Evolutionary conservation across 2,797 vertebrate species (phyloP).

Genomic region (Fundulus diaphanus): DNA sequence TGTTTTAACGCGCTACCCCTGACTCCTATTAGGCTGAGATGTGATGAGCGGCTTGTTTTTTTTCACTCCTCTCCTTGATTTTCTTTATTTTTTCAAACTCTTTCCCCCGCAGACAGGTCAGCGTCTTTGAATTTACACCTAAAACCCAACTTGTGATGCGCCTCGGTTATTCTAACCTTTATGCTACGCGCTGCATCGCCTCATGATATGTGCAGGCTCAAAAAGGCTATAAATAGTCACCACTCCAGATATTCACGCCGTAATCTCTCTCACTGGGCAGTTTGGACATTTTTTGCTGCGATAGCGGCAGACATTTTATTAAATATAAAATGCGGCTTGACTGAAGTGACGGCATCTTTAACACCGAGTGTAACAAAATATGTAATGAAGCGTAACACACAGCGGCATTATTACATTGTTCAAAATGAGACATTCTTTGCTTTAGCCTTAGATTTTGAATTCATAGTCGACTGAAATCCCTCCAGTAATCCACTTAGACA

Average conservation of each 20-base stretch:
- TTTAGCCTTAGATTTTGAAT: slow-evolving; percentile 27
- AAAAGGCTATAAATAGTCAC: slow-evolving; percentile 45
- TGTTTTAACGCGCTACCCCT: slow-evolving; percentile 53
- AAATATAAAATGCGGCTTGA: background rate
- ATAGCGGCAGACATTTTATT: slow-evolving; percentile 3
- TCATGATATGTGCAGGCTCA: slow-evolving; percentile 35
- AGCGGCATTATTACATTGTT: slow-evolving; percentile 15
- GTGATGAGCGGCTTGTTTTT: slow-evolving; percentile 39
- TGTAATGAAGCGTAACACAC: slow-evolving; percentile 11
- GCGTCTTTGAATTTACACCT: slow-evolving; percentile 32
- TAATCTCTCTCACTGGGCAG: background rate
- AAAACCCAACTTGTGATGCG: slow-evolving; percentile 20
- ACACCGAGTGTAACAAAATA: background rate
- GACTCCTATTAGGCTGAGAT: slow-evolving; percentile 56
- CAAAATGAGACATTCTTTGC: slow-evolving; percentile 23
- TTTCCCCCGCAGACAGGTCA: slow-evolving; percentile 17
- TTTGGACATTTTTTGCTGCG: background rate
- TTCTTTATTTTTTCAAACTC: slow-evolving; percentile 1
- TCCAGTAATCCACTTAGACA: slow-evolving; percentile 57
- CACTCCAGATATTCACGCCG: slow-evolving; percentile 14
- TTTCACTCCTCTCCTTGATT: slow-evolving; percentile 22
- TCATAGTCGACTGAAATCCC: slow-evolving; percentile 41
- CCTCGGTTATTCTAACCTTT: slow-evolving; percentile 33
- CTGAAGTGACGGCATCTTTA: background rate
- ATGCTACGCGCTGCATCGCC: slow-evolving; percentile 28